Conservation (phyloP, 2,888 invertebrate species). For the Hartigia nigra region DNA sequence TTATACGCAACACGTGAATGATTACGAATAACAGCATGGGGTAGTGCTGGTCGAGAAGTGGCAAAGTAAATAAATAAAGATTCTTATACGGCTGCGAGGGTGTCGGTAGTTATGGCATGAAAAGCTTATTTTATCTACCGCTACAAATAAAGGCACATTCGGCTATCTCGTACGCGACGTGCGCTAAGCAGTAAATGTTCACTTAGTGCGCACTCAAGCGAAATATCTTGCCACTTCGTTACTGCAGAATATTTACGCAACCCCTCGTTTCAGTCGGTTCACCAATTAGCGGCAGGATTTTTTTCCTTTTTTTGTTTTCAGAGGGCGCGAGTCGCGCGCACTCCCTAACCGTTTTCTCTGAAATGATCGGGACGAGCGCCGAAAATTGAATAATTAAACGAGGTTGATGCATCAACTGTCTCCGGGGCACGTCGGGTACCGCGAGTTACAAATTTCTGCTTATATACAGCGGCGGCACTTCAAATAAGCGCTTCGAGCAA, state of each 20-base stretch:
- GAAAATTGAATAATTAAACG: neutral
- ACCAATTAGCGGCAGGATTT: neutral
- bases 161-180: neutral
- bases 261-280: conserved; percentile 16
- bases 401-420: neutral
- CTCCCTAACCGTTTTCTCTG: neutral
- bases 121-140: conserved; percentile 1
- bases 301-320: neutral
- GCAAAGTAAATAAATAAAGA: neutral
- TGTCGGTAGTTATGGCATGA: neutral
- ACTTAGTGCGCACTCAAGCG: conserved; percentile 1
- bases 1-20: neutral
- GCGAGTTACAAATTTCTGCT: neutral
- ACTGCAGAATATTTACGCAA: conserved; percentile 24
- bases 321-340: neutral
- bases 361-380: neutral
- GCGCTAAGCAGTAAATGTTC: conserved; percentile 1
- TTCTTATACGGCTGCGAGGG: neutral
- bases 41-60: neutral
- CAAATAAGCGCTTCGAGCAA: neutral
- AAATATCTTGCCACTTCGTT: conserved; percentile 20
- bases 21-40: neutral
- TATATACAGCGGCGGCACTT: neutral
- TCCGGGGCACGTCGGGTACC: neutral
- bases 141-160: neutral